These are phyloP conservation scores for Zootoca vivipara DNA, from an alignment of 2,113 vertebrate species.

Conservation along the genomic window DNA sequence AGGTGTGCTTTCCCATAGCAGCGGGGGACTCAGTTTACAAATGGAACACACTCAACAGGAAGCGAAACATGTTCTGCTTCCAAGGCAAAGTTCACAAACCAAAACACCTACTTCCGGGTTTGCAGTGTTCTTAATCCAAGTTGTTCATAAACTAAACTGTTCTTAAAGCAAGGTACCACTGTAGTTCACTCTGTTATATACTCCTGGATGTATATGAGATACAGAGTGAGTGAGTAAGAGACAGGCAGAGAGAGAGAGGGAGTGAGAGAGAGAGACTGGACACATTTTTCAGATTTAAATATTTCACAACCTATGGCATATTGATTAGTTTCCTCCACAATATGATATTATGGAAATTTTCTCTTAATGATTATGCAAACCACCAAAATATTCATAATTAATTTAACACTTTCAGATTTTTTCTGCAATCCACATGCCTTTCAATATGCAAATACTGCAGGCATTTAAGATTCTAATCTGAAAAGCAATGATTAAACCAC, in stretches of 20 bases:
- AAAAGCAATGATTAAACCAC: background rate
- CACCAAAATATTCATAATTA: background rate
- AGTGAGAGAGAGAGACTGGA: background rate
- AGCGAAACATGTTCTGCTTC: too few relatives aligned
- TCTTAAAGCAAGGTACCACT: too few relatives aligned
- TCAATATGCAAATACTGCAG: background rate
- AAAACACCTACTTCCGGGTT: too few relatives aligned
- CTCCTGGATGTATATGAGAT: slow-evolving; percentile 30
- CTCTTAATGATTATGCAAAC: background rate
- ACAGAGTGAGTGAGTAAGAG: slow-evolving; percentile 1
- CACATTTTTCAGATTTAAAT: slow-evolving; percentile 39
- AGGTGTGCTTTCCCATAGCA: too few relatives aligned
- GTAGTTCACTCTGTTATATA: slow-evolving; percentile 40
- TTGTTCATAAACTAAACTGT: too few relatives aligned
- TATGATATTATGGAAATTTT: too few relatives aligned
- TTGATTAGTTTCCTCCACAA: too few relatives aligned
- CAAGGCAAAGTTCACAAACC: too few relatives aligned
- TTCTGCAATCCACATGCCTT: background rate
- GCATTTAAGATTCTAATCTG: background rate
- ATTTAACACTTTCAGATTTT: background rate
- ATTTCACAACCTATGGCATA: background rate
- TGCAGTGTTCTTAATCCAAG: too few relatives aligned
- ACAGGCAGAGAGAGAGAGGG: background rate
- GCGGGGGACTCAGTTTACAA: too few relatives aligned
- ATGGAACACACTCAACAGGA: too few relatives aligned